Conservation (phyloP, 2,888 invertebrate species). For the Mythimna pallens region DNA sequence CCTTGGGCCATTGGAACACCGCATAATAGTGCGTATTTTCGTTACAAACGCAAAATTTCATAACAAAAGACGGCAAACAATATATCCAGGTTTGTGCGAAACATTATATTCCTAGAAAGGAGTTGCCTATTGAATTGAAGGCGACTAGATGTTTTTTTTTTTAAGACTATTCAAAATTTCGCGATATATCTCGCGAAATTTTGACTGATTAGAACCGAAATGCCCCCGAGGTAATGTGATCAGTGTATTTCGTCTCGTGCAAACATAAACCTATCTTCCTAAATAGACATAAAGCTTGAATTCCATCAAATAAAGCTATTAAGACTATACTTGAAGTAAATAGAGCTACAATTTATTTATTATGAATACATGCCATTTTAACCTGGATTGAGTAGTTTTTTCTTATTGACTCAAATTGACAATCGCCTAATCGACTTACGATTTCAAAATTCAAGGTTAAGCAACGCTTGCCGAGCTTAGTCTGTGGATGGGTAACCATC, state of each 20-base stretch:
- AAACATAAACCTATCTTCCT: conserved; percentile 13
- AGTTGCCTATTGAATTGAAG: no score
- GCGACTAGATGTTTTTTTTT: no score
- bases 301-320: conserved; percentile 48
- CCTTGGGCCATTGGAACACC: no score
- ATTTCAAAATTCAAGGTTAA: no score
- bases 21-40: neutral
- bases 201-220: no score
- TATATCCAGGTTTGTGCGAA: no score
- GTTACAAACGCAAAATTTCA: neutral
- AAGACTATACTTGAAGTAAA: conserved; percentile 33
- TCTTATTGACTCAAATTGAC: neutral
- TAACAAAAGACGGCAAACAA: no score
- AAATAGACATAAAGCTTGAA: conserved; percentile 50
- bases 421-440: conserved; percentile 13
- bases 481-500: no score
- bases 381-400: conserved; percentile 10
- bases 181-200: no score
- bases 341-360: conserved; percentile 28
- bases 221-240: neutral
- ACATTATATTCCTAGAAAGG: no score
- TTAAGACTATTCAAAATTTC: no score
- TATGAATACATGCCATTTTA: conserved; percentile 28
- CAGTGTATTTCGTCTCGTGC: conserved; percentile 11
- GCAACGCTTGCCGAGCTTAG: no score